These are phyloP conservation scores for Rhinichthys klamathensis DNA, from an alignment of 2,113 vertebrate species.

Conservation along the genomic window DNA sequence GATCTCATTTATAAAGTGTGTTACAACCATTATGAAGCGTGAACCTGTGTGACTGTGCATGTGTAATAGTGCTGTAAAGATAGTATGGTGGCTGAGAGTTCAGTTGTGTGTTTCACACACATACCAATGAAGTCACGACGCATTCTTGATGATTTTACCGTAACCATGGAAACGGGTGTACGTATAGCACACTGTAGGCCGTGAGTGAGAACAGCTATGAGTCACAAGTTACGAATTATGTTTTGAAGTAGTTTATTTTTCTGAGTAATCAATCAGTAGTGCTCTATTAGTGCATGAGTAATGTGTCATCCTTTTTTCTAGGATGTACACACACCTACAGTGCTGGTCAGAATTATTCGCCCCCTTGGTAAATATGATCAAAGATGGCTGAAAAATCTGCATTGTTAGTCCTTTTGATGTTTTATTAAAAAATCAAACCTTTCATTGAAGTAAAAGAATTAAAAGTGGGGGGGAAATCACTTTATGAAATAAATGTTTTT, in stretches of 20 bases:
- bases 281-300: conserved; percentile 16
- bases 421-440: too few species aligned
- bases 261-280: conserved; percentile 47
- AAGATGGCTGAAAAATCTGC: too few species aligned
- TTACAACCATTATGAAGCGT: conserved; percentile 8
- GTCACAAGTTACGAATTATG: conserved; percentile 51
- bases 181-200: conserved; percentile 57
- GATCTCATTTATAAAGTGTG: background rate
- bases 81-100: background rate
- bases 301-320: background rate
- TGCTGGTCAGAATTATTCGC: too few species aligned
- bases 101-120: conserved; percentile 2
- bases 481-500: too few species aligned
- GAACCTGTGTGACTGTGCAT: background rate
- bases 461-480: too few species aligned
- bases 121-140: conserved; percentile 22
- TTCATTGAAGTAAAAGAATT: too few species aligned
- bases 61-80: background rate
- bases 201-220: conserved; percentile 49
- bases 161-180: conserved; percentile 52
- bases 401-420: too few species aligned
- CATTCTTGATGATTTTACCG: conserved; percentile 39
- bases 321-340: background rate
- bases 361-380: too few species aligned
- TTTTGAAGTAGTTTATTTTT: conserved; percentile 49